phyloP scores from a whole-genome alignment of 2,888 invertebrate species.

The Carterocephalus palaemon region DNA sequence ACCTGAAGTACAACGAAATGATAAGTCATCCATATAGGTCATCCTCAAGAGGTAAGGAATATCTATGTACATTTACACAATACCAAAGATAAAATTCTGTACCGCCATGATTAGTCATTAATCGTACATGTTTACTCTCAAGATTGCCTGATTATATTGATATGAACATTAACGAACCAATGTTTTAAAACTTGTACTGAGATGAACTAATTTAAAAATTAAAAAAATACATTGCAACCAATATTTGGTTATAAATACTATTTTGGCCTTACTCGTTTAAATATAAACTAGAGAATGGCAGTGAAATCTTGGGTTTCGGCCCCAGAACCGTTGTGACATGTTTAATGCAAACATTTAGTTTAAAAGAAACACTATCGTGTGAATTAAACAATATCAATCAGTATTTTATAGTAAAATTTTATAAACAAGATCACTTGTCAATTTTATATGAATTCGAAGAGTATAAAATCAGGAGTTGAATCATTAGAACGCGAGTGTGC shows the following conservation, averaged over 20 bases:
- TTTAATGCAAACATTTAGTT: not conserved
- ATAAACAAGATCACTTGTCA: not conserved
- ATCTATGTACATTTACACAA: too few species aligned
- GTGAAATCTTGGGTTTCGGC: conserved; percentile 7
- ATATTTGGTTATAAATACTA: not conserved
- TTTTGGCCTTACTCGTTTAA: not conserved
- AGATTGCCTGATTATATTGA: too few species aligned
- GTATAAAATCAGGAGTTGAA: too few species aligned
- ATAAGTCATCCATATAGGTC: too few species aligned
- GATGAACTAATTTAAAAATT: not conserved
- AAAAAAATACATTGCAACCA: conserved; percentile 1
- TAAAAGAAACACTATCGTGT: not conserved
- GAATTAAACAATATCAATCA: too few species aligned
- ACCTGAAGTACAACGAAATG: too few species aligned
- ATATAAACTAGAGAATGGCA: conserved; percentile 11
- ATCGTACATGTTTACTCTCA: too few species aligned
- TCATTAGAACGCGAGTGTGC: too few species aligned
- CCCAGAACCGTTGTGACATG: not conserved
- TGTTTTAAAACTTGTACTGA: not conserved
- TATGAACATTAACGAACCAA: too few species aligned
- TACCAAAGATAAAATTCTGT: too few species aligned
- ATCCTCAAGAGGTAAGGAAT: too few species aligned
- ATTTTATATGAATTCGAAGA: not conserved
- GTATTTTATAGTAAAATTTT: not conserved
- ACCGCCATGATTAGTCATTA: too few species aligned